Evolutionary conservation across 2,797 vertebrate species (phyloP).

Genomic region (Tapirus indicus): DNA sequence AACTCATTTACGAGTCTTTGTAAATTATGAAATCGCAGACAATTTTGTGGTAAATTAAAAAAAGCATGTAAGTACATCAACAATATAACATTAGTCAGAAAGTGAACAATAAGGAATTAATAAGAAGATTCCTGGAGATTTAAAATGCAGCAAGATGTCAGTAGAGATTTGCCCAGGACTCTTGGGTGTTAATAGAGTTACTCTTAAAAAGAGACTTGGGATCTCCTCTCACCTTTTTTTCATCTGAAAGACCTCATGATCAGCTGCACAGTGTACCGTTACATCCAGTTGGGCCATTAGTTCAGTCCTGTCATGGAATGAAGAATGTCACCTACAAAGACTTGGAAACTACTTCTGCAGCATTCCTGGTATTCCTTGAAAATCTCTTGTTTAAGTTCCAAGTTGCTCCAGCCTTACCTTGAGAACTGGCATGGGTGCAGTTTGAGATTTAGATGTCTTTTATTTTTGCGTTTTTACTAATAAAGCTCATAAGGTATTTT

Average conservation of each 20-base stretch:
- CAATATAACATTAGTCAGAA: neutral
- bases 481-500: conserved; percentile 73
- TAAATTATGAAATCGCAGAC: conserved; percentile 45
- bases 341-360: conserved; percentile 60
- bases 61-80: neutral
- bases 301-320: conserved; percentile 62
- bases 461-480: conserved; percentile 68
- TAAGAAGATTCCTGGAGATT: conserved; percentile 17
- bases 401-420: conserved; percentile 58
- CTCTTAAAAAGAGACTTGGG: conserved; percentile 52
- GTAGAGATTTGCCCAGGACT: conserved; percentile 50
- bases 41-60: conserved; percentile 37
- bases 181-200: conserved; percentile 11
- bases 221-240: conserved; percentile 59
- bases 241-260: conserved; percentile 61
- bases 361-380: conserved; percentile 66
- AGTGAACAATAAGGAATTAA: conserved; percentile 23
- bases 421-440: conserved; percentile 55
- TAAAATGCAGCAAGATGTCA: neutral
- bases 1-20: conserved; percentile 1
- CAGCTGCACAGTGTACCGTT: conserved; percentile 41
- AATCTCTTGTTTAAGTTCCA: conserved; percentile 60
- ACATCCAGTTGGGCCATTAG: conserved; percentile 61
- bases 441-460: conserved; percentile 66
- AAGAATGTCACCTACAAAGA: conserved; percentile 68